Percentiles rank a stretch among this genome's conserved stretches.
phyloP scores from a whole-genome alignment of 2,113 vertebrate genomes.

The Eulacestoma nigropectus region DNA sequence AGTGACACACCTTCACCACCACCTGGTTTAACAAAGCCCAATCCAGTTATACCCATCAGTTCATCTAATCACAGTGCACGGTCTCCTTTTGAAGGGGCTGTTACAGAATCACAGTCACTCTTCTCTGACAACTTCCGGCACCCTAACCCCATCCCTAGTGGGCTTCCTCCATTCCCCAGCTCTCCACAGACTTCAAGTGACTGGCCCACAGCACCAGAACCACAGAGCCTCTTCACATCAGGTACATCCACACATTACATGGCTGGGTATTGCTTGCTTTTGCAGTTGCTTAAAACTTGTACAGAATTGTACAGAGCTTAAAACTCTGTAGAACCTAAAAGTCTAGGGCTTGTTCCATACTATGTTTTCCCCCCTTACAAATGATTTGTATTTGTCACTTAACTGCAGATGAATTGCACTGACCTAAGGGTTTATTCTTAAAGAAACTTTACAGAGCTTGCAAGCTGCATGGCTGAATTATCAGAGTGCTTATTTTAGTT shows the following conservation, averaged over 20 bases:
- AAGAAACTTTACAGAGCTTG: neutral
- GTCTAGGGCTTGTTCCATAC: neutral
- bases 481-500: neutral
- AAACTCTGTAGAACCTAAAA: neutral
- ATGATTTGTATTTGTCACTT: neutral
- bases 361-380: neutral
- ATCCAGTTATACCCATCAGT: conserved; percentile 90
- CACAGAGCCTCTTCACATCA: conserved; percentile 98
- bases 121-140: conserved; percentile 99
- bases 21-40: conserved; percentile 92
- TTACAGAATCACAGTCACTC: conserved; percentile 96
- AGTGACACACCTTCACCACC: conserved; percentile 96
- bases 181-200: conserved; percentile 89
- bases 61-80: conserved; percentile 91
- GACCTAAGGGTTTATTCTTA: neutral
- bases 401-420: neutral
- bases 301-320: neutral
- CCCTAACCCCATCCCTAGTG: conserved; percentile 94
- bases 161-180: conserved; percentile 91
- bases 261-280: neutral
- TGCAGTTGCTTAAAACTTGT: neutral
- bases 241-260: conserved; percentile 61
- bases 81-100: conserved; percentile 94
- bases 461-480: neutral
- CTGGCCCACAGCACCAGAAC: conserved; percentile 98